Evolutionary conservation across 2,797 vertebrate genomes (phyloP).

Genomic region (Erithacus rubecula): DNA sequence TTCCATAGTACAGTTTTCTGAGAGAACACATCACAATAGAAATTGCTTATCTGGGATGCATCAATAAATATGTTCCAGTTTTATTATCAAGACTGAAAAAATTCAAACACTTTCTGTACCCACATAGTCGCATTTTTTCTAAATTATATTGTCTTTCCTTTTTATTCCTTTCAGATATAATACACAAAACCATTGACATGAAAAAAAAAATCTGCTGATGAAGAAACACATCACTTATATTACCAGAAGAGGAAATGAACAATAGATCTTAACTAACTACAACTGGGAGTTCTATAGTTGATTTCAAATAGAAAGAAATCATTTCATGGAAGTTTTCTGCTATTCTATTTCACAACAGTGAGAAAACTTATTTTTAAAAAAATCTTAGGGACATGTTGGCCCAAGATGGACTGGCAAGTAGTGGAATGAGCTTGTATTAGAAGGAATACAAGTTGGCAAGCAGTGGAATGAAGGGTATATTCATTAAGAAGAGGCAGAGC

Average conservation of each 20-base stretch:
- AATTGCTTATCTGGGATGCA: slow-evolving; percentile 47
- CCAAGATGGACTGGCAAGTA: not conserved
- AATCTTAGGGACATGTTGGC: not conserved
- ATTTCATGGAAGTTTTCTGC: not conserved
- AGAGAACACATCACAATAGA: slow-evolving; percentile 44
- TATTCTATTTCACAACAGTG: not conserved
- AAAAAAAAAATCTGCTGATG: not conserved
- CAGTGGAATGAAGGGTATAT: not conserved
- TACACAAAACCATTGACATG: not conserved
- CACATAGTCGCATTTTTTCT: not conserved
- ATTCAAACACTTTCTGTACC: not conserved
- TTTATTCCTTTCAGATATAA: not conserved
- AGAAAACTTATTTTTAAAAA: not conserved
- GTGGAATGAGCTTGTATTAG: not conserved
- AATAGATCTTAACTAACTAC: not conserved
- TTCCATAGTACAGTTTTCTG: slow-evolving; percentile 30
- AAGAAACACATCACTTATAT: not conserved
- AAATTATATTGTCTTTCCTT: not conserved
- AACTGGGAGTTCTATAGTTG: not conserved
- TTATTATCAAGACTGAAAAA: slow-evolving; percentile 12
- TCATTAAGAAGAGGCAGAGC: not conserved
- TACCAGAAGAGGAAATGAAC: not conserved
- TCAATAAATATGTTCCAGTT: slow-evolving; percentile 12
- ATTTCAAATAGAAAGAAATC: not conserved
- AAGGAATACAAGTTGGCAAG: not conserved